These are phyloP conservation scores for Microtus montanus DNA, from an alignment of 2,113 vertebrate species.

Conservation along the genomic window DNA sequence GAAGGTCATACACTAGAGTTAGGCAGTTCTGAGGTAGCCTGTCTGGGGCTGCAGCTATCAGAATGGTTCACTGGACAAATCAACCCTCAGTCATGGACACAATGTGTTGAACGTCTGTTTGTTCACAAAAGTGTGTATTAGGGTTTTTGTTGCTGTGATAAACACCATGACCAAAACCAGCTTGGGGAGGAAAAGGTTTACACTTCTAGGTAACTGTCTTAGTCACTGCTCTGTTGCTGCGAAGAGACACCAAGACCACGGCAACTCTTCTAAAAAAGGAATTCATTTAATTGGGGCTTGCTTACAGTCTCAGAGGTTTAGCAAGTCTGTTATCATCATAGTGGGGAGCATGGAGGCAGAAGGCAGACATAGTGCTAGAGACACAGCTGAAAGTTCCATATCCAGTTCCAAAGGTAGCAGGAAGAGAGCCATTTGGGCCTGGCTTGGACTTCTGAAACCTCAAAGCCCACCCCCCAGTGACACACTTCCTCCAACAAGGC, in stretches of 20 bases:
- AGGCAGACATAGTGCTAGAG: not conserved
- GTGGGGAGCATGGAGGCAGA: not conserved
- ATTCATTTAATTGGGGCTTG: not conserved
- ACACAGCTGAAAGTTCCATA: not conserved
- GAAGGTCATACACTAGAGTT: not conserved
- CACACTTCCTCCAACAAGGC: not conserved
- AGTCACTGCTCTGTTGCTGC: not conserved
- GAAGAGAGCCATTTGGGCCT: not conserved
- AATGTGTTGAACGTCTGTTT: constrained; percentile 53
- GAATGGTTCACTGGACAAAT: not conserved
- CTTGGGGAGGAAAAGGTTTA: not conserved
- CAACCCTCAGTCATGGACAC: not conserved
- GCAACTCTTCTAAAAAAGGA: not conserved
- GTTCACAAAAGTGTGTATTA: not conserved
- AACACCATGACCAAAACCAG: not conserved
- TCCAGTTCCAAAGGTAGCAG: not conserved
- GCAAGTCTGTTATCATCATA: too few species aligned
- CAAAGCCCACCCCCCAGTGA: not conserved
- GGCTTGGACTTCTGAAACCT: not conserved
- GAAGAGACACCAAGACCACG: not conserved
- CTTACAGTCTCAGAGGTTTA: not conserved
- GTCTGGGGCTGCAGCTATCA: not conserved
- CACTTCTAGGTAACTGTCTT: not conserved
- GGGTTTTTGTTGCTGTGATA: not conserved
- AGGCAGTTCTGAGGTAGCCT: not conserved